These are phyloP conservation scores for Noctua janthe DNA, from an alignment of 2,888 invertebrate genomes.

Conservation along the genomic window DNA sequence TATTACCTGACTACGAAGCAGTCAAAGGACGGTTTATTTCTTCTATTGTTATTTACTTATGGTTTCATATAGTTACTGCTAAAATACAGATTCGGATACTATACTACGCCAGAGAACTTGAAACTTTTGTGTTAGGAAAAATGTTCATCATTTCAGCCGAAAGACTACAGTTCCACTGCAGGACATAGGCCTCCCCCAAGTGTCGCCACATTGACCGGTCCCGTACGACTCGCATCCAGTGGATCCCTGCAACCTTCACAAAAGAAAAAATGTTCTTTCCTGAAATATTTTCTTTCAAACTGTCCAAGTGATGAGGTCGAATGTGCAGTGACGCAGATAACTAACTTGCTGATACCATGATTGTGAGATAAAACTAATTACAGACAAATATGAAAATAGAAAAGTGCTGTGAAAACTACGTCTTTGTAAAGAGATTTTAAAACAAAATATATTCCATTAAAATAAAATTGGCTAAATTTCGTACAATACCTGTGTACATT, in stretches of 20 bases:
- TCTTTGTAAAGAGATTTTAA: neutral
- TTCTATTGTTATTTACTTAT: neutral
- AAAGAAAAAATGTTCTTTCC: neutral
- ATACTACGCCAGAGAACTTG: neutral
- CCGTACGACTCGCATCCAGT: no score
- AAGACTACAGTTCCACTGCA: no score
- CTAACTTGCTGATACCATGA: neutral
- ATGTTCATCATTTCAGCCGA: no score
- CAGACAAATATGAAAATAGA: neutral
- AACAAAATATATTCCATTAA: neutral
- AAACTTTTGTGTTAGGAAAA: neutral
- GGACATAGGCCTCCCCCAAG: no score
- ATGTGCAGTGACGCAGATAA: neutral
- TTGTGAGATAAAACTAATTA: neutral
- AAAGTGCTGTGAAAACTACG: neutral
- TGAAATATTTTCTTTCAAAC: neutral
- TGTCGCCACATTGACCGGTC: no score
- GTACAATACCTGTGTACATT: conserved; percentile 18
- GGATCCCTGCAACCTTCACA: no score
- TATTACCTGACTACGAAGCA: neutral
- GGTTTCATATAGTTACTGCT: neutral
- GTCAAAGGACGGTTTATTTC: neutral
- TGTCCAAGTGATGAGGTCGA: neutral
- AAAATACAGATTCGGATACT: neutral
- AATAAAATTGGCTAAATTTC: conserved; percentile 33